Conservation (phyloP, 1,140 invertebrate genomes). For the Eciton burchellii region DNA sequence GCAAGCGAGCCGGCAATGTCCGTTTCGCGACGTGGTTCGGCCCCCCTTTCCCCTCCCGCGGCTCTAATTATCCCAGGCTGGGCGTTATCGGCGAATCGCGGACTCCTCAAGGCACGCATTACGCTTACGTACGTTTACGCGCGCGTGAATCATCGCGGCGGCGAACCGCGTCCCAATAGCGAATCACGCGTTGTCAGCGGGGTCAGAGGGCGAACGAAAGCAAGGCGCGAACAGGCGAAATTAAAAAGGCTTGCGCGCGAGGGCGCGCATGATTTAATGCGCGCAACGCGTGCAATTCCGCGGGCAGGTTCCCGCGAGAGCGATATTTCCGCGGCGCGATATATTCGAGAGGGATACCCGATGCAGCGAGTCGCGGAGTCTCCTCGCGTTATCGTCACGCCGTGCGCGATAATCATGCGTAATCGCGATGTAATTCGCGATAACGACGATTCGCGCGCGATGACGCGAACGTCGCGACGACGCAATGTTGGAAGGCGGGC, state of each 20-base stretch:
- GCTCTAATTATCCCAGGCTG: too few relatives aligned
- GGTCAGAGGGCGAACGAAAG: constrained; percentile 31
- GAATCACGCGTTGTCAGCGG: constrained; percentile 54
- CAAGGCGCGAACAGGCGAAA: constrained; percentile 26
- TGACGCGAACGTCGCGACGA: neutral
- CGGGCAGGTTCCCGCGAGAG: neutral
- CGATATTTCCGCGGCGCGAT: neutral
- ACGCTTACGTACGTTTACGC: constrained; percentile 55
- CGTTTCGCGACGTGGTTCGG: too few relatives aligned
- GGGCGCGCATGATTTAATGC: constrained; percentile 25
- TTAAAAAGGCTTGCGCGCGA: constrained; percentile 33
- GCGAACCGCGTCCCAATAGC: constrained; percentile 52
- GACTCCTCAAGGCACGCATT: too few relatives aligned
- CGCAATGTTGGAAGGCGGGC: neutral
- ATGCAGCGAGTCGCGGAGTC: neutral
- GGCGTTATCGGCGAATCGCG: constrained; percentile 49
- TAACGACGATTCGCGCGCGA: neutral
- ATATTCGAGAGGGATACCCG: too few relatives aligned
- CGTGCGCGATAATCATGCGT: neutral
- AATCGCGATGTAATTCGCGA: neutral
- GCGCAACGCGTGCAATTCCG: neutral
- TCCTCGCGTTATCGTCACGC: neutral
- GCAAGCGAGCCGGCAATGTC: too few relatives aligned
- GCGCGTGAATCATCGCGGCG: constrained; percentile 30
- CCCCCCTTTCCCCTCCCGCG: too few relatives aligned